Evolutionary conservation across 2,888 invertebrate species (phyloP), one percentile per base, ranked within the genome.

Genomic region (Brachyptera risi): DNA sequence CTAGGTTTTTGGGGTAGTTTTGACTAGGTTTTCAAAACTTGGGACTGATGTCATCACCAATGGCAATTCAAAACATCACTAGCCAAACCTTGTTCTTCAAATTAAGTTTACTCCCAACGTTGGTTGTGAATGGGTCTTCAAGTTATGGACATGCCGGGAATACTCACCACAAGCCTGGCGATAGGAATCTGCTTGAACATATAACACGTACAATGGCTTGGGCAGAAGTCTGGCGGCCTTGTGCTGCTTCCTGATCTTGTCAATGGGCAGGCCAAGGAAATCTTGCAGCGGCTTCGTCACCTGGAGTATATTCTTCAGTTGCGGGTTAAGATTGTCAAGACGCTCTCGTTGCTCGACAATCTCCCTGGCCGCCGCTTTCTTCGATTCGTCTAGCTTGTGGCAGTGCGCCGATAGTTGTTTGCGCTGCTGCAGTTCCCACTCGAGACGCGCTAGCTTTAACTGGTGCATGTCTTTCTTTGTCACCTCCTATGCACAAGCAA

Each of bases 371-470:
- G 93, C 85, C 49, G 82, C 79, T 68, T 91, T 90, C 72, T 93
- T 94, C 27, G 84, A 85, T 23, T 85, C 81, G 40, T 90, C 83
- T 5, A 93, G 76, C 65, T 88, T 84, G 70, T 85, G 86, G 69
- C 91, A 89, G 26, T 89, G 81, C 37, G 84, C 81, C 1, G 93
- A 84, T 47, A 95, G 77, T 68, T 90, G 86, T 71, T 94, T 90
- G 1, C 97, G 82, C 73, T 96, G 92, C 17, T 87, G 85, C 56
- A 96, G 76, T 74, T 97, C 97, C 88, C 93, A 95, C 72, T 96
- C 93, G 31, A 97, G 77, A 64, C 94, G 83, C 23, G 93, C 91
- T 64, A 96, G 75, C 70, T 90, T 88, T 63, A 88, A 78, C 69
- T 89, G 87, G 76, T 97, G 96, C 40, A 82, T 80, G 75, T 91